Conservation (phyloP, 2,797 vertebrate species). For the Epinephelus coioides region DNA sequence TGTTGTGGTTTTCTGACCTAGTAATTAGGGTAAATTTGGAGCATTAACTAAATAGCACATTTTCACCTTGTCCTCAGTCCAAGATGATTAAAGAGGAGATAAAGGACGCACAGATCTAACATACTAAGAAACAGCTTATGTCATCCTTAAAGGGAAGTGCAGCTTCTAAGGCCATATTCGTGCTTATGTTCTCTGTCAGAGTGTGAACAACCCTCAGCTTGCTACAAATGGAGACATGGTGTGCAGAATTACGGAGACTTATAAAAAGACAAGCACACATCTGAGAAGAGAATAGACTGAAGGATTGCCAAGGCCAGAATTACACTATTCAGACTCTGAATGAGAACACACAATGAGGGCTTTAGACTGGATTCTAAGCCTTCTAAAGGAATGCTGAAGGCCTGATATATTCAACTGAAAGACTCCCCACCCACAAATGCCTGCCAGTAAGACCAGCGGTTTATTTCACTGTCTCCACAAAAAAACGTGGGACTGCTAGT, state of each 20-base stretch:
- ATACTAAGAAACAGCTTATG: constrained; percentile 16
- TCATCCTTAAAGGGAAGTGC: constrained; percentile 8
- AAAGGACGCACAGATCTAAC: background rate
- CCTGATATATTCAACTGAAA: constrained; percentile 59
- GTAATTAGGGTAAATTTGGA: constrained; percentile 53
- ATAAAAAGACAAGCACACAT: constrained; percentile 48
- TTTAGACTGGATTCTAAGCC: constrained; percentile 52
- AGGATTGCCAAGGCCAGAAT: constrained; percentile 57
- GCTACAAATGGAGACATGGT: constrained; percentile 44
- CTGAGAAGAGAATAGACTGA: constrained; percentile 48
- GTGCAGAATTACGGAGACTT: constrained; percentile 54
- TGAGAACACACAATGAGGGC: constrained; percentile 43
- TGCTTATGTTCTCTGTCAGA: constrained; percentile 14
- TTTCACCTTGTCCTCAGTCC: constrained; percentile 37
- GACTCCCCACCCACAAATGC: constrained; percentile 46
- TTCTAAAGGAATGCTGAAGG: constrained; percentile 57
- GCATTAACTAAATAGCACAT: constrained; percentile 46
- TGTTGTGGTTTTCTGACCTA: constrained; percentile 53
- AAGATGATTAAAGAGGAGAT: constrained; percentile 13
- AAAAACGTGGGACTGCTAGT: constrained; percentile 30
- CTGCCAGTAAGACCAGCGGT: constrained; percentile 49
- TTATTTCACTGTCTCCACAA: constrained; percentile 52
- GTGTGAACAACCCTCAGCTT: constrained; percentile 22
- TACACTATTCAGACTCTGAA: constrained; percentile 64
- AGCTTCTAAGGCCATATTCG: constrained; percentile 18